A percentile compares a stretch with the other conserved stretches of the same genome.
These are phyloP conservation scores for Bradynema listronoti DNA, from an alignment of 1,140 invertebrate species.

Conservation along the genomic window DNA sequence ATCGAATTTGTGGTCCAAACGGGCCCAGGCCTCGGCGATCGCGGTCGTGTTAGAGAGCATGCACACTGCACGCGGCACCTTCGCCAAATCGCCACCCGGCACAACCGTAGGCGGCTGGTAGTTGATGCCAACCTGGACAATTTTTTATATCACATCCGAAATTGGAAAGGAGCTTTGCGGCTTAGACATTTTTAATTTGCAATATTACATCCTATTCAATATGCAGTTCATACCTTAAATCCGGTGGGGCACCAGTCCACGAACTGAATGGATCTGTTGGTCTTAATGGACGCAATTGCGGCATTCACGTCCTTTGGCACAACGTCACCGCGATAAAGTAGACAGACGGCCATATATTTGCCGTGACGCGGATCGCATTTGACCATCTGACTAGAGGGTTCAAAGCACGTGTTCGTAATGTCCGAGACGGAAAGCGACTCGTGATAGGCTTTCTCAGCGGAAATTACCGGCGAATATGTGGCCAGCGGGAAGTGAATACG, in stretches of 20 bases:
- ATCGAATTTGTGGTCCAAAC: constrained; percentile 65
- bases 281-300: constrained; percentile 65
- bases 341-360: constrained; percentile 56
- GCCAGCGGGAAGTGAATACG: constrained; percentile 63
- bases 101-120: constrained; percentile 55
- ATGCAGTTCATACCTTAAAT: constrained; percentile 54
- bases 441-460: constrained; percentile 75
- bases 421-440: constrained; percentile 54
- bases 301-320: constrained; percentile 51
- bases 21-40: constrained; percentile 69
- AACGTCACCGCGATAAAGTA: constrained; percentile 52
- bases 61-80: constrained; percentile 60
- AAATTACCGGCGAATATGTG: constrained; percentile 65
- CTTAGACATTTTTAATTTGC: too few species aligned
- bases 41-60: constrained; percentile 50
- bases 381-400: constrained; percentile 54
- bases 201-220: too few species aligned
- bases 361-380: constrained; percentile 54
- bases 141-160: too few species aligned
- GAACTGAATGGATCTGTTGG: constrained; percentile 60
- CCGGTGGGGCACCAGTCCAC: constrained; percentile 62
- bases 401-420: constrained; percentile 56
- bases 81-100: constrained; percentile 55
- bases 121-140: constrained; percentile 50
- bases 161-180: too few species aligned